Percentiles rank a stretch among this genome's conserved stretches.
phyloP scores from a whole-genome alignment of 2,113 vertebrate species.

The Planiliza haematocheilus region DNA sequence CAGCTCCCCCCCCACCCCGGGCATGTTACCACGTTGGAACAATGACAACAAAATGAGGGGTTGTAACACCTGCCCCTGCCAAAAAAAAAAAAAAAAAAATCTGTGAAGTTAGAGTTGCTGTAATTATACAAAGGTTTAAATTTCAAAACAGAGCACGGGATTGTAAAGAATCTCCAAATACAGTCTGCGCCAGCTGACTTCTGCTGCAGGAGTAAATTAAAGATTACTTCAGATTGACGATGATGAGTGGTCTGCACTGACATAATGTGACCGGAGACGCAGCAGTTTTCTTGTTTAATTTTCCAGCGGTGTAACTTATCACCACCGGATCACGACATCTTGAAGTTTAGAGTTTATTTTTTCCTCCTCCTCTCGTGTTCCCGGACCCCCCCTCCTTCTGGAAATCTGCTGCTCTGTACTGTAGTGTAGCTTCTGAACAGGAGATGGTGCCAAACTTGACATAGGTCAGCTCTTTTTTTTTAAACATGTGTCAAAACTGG shows the following conservation, averaged over 20 bases:
- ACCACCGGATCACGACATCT: not conserved
- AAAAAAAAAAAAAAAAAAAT: no score
- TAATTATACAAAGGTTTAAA: not conserved
- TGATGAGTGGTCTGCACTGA: no score
- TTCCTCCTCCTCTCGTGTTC: not conserved
- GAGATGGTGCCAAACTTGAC: slow-evolving; percentile 79
- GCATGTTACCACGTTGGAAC: slow-evolving; percentile 15
- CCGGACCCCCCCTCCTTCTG: slow-evolving; percentile 18
- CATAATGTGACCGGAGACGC: no score
- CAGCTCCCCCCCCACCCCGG: slow-evolving; percentile 7
- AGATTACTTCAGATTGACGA: not conserved
- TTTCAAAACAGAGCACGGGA: not conserved
- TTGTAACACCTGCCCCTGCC: not conserved
- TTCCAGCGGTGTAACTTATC: not conserved
- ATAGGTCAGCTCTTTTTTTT: not conserved
- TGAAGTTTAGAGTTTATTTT: not conserved
- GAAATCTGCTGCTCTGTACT: slow-evolving; percentile 11
- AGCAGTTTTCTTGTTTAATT: not conserved
- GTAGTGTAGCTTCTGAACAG: slow-evolving; percentile 69
- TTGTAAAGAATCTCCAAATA: no score
- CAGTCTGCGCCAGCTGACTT: not conserved
- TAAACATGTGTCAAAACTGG: not conserved
- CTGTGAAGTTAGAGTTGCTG: not conserved
- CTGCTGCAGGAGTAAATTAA: not conserved
- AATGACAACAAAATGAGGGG: slow-evolving; percentile 20